Evolutionary conservation across 2,797 vertebrate species (phyloP).

Genomic region (Cyclopterus lumpus): DNA sequence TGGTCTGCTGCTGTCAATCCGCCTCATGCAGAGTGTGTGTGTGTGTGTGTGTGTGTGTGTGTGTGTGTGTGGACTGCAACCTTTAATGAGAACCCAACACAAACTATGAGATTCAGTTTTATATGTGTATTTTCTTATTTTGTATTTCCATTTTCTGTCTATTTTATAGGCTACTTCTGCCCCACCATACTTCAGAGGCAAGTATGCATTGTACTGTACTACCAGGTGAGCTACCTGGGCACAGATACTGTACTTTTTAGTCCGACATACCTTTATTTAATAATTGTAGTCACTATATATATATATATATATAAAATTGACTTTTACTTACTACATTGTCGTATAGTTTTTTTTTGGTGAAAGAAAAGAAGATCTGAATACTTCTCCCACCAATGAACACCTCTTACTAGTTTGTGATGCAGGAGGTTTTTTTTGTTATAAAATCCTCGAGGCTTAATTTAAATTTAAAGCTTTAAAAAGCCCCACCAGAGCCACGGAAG

Average conservation of each 20-base stretch:
- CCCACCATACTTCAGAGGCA: neutral
- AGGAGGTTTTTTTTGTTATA: neutral
- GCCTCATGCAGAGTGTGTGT: constrained; percentile 17
- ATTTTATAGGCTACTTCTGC: neutral
- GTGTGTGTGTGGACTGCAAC: constrained; percentile 31
- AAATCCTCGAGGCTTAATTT: neutral
- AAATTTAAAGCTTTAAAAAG: too few relatives aligned
- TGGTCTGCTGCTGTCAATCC: constrained; percentile 76
- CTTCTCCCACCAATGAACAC: neutral
- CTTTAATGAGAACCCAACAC: constrained; percentile 63
- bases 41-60: constrained; percentile 17
- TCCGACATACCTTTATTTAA: neutral
- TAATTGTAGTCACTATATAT: neutral
- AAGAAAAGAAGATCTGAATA: constrained; percentile 4
- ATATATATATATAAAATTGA: neutral
- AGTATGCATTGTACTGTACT: neutral
- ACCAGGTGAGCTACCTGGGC: neutral
- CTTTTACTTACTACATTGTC: neutral
- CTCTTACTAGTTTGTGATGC: neutral
- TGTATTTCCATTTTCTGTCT: neutral
- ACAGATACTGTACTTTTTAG: neutral
- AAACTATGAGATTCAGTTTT: constrained; percentile 48
- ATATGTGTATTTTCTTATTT: constrained; percentile 17
- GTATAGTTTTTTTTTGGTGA: neutral
- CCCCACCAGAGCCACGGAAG: neutral